phyloP scores from a whole-genome alignment of 2,888 invertebrate genomes.

The Leptarthrus brevirostris region DNA sequence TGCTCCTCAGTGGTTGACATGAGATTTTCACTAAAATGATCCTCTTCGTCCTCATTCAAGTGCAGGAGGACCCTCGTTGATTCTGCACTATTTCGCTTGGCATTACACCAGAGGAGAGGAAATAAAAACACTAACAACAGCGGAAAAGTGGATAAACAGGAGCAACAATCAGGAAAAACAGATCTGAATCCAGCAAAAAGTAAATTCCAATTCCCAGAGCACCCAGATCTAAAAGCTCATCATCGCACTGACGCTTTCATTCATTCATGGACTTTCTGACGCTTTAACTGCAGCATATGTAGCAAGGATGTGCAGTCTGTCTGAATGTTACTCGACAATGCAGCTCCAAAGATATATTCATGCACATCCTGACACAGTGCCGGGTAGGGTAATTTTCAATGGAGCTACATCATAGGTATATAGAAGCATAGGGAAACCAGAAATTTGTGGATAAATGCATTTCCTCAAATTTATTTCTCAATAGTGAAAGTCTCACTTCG shows the following conservation, averaged over 20 bases:
- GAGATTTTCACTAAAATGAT: conserved; percentile 21
- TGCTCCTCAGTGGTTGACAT: conserved; percentile 26
- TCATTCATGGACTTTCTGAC: conserved; percentile 16
- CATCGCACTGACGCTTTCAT: conserved; percentile 22
- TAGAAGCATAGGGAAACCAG: conserved; percentile 15
- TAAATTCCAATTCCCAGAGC: conserved; percentile 33
- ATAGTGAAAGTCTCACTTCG: conserved; percentile 26
- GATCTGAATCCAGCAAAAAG: conserved; percentile 20
- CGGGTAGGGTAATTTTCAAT: background rate
- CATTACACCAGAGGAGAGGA: background rate
- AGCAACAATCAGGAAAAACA: conserved; percentile 34
- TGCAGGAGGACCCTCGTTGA: background rate
- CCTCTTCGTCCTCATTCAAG: background rate
- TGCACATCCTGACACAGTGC: background rate
- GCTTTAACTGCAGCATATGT: conserved; percentile 29
- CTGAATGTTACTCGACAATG: conserved; percentile 19
- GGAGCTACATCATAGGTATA: conserved; percentile 20
- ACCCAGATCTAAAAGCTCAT: conserved; percentile 25
- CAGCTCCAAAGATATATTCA: background rate
- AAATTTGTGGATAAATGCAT: conserved; percentile 46
- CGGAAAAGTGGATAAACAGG: conserved; percentile 34
- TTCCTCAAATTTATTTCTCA: conserved; percentile 38
- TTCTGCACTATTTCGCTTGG: conserved; percentile 9
- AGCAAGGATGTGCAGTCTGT: conserved; percentile 23
- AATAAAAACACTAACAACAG: conserved; percentile 27